Evolutionary conservation across 2,888 invertebrate genomes (phyloP), one percentile per base, ranked within the genome.

Genomic region (Glomeris marginata): DNA sequence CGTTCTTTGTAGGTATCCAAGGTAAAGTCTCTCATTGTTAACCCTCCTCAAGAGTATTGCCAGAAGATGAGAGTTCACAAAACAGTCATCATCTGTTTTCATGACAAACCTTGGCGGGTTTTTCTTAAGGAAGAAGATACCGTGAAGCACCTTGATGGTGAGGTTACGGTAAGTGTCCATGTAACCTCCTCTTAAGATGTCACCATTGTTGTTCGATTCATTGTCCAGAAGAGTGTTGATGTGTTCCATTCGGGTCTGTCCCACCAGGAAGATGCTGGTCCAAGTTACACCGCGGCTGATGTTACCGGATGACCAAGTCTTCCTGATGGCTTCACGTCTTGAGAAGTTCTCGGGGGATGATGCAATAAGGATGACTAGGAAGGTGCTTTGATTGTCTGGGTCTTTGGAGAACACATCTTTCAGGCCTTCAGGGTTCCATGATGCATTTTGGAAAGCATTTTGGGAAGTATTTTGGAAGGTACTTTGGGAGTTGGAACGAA

Each of bases 1-100:
- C 18, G 58, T 54, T 41, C 52, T 47, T 10, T 58, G 53, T n/a
- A 64, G 58, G 43, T 59, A 57, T 2, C 66, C 66, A 4, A 60
- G 62, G 57, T 65, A 66, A 16, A 65, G 56, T 10, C 43, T 38
- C 28, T 53, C 54, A 1, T 43, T 47, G 1, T n/a, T 18, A 15
- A 10, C 15, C 16, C 36, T 48, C 40, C 16, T 44, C 35, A 56
- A 44, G 37, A 55, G 51, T 10, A 49, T 35, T 1, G 52, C 5
- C 2, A 56, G 34, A 13, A 56, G 48, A 5, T 44, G 50, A 2
- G 52, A 40, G 33, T 56, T 56, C 40, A 56, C 55, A 37, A 55
- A 56, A 41, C 55, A 54, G 45, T 56, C 56, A 35, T 56, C 56
- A 45, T 56, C 55, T 1, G 55, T 55, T 28, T 55, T 55, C 22